Evolutionary conservation across 2,113 vertebrate species (phyloP).

Genomic region (Pangasianodon hypophthalmus): DNA sequence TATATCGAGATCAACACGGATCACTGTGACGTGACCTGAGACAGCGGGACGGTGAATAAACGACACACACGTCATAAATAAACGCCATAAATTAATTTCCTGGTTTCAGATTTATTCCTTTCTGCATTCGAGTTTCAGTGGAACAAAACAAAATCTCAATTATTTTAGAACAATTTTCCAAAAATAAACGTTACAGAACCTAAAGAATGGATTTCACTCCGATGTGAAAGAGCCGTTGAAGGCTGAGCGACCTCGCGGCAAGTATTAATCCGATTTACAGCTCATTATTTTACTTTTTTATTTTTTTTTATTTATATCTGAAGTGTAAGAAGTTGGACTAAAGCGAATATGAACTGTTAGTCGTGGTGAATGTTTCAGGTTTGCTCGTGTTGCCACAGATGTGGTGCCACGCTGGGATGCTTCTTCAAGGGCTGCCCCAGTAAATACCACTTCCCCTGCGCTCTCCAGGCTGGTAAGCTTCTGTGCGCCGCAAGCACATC

Average conservation of each 20-base stretch:
- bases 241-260: no score
- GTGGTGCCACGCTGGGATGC: slow-evolving; percentile 75
- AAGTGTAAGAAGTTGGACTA: background rate
- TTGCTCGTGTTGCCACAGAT: slow-evolving; percentile 66
- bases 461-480: slow-evolving; percentile 68
- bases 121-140: background rate
- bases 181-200: no score
- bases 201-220: background rate
- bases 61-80: background rate
- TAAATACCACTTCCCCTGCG: slow-evolving; percentile 75
- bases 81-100: background rate
- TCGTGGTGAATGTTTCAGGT: slow-evolving; percentile 56
- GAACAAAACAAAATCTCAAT: no score
- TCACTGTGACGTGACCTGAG: background rate
- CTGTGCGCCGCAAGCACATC: background rate
- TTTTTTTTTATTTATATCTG: background rate
- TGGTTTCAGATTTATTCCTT: background rate
- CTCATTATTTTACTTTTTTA: no score
- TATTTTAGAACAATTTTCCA: no score
- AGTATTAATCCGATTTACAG: no score
- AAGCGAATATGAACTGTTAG: background rate
- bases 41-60: background rate
- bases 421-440: slow-evolving; percentile 73
- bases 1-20: background rate
- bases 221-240: background rate